Percentiles rank a stretch among this genome's conserved stretches.
phyloP scores from a whole-genome alignment of 1,140 invertebrate genomes.

The Drosophila burlai region DNA sequence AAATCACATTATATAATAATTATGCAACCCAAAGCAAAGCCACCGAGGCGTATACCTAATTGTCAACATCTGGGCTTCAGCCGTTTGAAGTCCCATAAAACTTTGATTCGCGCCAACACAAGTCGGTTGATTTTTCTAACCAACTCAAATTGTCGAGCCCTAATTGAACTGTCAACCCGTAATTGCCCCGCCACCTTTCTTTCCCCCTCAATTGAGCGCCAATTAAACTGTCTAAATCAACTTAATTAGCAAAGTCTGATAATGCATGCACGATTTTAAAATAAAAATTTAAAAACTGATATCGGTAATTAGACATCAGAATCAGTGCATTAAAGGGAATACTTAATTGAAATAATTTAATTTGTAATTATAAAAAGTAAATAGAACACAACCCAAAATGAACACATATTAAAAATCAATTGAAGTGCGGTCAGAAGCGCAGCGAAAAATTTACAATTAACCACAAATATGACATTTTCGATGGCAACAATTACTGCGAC shows the following conservation, averaged over 20 bases:
- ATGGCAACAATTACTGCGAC: conserved; percentile 16
- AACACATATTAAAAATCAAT: conserved; percentile 72
- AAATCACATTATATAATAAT: conserved; percentile 12
- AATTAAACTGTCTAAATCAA: conserved; percentile 64
- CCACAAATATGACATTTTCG: conserved; percentile 65
- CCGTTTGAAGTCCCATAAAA: conserved; percentile 2
- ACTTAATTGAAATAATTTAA: conserved; percentile 9
- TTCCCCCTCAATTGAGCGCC: conserved; percentile 10
- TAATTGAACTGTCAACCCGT: conserved; percentile 56
- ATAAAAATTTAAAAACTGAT: conserved; percentile 40
- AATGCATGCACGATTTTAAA: conserved; percentile 20
- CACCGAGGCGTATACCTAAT: conserved; percentile 25
- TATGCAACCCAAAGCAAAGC: background rate
- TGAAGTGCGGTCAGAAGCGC: conserved; percentile 57
- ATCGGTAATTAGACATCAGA: conserved; percentile 23
- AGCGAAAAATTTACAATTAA: conserved; percentile 30
- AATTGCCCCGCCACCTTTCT: conserved; percentile 24
- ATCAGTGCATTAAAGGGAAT: background rate
- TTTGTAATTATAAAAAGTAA: conserved; percentile 19
- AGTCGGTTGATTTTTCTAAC: conserved; percentile 18
- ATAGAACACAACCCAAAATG: conserved; percentile 17
- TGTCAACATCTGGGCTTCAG: conserved; percentile 2
- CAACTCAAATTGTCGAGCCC: conserved; percentile 11
- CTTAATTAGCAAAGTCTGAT: conserved; percentile 32
- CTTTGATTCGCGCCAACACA: conserved; percentile 26